Evolutionary conservation across 2,113 vertebrate species (phyloP), one percentile per base, ranked within the genome.

Genomic region (Lampris incognitus): DNA sequence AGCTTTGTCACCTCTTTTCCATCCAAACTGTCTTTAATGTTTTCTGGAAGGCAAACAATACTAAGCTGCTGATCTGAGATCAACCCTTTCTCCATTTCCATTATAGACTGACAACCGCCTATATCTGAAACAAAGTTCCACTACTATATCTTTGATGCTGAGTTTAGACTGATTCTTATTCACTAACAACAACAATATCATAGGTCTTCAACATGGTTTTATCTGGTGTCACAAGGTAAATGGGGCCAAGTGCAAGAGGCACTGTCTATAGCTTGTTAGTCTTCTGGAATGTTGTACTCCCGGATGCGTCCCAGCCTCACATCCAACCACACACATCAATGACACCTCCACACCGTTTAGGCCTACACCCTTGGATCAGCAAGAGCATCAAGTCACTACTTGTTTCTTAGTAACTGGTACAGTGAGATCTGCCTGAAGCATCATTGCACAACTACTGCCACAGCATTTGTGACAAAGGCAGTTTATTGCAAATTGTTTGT

Each of bases 1-100:
- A 63, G 73, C 76, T 75, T 73, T 69, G 50, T 85, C 82, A 76
- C 24, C 59, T 67, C 48, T 51, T 82, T 88, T 74, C 76, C 80
- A 68, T 68, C 66, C 7, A 39, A 73, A 72, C 41, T 44, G 4
- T 71, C 56, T n/a, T 11, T 38, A 2, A 55, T 48, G 63, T 79
- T 72, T 6, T 55, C 37, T 68, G 61, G 58, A 66, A 72, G 56
- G 7, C 5, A 37, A 72, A 39, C 50, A 9, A 37, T 10, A 5
- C 7, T 40, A n/a, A 57, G 46, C 4, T 42, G 5, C 2, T 65
- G 6, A 42, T 54, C 62, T 71, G 37, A 10, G 66, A 72, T 65
- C 41, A 62, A 62, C 54, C 62, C 48, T 48, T 10, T 76, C 83
- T 83, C 71, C 68, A 41, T 37, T 78, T 82, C 80, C 37, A 52